Base-by-base conservation (phyloP, 2,888 invertebrate genomes). In the Tinea trinotella region DNA sequence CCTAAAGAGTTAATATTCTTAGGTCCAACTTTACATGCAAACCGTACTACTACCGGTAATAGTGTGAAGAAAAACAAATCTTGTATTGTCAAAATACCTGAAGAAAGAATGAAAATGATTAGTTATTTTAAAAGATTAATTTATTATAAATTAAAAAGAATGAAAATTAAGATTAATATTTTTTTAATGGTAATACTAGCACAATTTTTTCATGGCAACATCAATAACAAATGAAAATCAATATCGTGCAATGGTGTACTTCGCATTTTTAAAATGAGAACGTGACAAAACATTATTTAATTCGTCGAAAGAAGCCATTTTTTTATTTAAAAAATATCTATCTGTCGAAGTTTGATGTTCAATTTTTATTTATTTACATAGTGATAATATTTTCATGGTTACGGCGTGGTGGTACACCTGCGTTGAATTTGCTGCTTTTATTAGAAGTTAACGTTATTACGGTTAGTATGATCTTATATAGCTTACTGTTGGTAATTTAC, bases 311-410 rank as follows among this genome's bases (percentile, higher is more conserved):
- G 72, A 76, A 78, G 78, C 76, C 67, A 76, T 73, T 76, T 79
- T 77, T 74, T 74, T 76, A 82, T 76, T 22, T 22, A 30, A 50
- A 55, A 70, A 79, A 79, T 78, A 78, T 76, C 72, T 70, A 75
- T 71, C 75, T 76, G 70, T 78, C 76, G 76, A 73, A 77, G 73
- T 66, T 84, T 76, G 85, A 85, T 85, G 84, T 79, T 84, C 84
- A 79, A 81, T 85, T 85, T 80, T 85, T 85, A 83, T 83, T 84
- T 85, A 84, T 82, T 83, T 84, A 84, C 83, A 78, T 77, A 81
- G 84, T 82, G 84, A 84, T 84, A 82, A 77, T 75, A 81, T 52
- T 80, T 75, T 78, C 82, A 74, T 82, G 77, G 84, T 80, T 78
- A 83, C 84, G 83, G 83, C 84, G 84, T 83, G 83, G 80, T 84